Percentiles rank a stretch among this genome's conserved stretches.
phyloP scores from a whole-genome alignment of 1,140 invertebrate genomes.

The Pararge aegeria region DNA sequence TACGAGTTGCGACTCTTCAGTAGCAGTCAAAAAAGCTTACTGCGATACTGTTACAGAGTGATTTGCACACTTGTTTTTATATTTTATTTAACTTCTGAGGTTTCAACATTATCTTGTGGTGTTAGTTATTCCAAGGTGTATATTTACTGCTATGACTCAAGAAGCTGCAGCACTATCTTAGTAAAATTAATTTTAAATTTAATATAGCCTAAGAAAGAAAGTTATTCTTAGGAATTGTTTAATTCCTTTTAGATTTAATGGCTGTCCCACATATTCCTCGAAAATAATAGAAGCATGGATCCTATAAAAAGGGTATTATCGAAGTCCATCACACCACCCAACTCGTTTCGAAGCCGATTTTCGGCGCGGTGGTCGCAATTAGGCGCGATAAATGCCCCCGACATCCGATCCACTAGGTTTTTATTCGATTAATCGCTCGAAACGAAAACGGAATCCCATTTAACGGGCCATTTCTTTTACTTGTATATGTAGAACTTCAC shows the following conservation, averaged over 20 bases:
- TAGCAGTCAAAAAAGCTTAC: neutral
- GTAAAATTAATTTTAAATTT: too few species aligned
- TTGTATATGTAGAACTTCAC: conserved; percentile 60
- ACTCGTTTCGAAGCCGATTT: conserved; percentile 49
- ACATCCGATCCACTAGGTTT: conserved; percentile 61
- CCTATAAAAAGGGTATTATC: conserved; percentile 38
- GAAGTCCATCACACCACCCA: conserved; percentile 58
- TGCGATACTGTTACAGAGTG: neutral
- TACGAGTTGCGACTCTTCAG: conserved; percentile 26
- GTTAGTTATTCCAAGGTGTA: neutral
- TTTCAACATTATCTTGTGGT: neutral
- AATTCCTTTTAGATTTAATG: too few species aligned
- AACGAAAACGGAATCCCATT: conserved; percentile 64
- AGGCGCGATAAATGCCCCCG: conserved; percentile 70
- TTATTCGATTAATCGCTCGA: conserved; percentile 68
- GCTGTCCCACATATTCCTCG: neutral
- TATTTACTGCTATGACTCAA: too few species aligned
- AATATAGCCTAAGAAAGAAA: too few species aligned
- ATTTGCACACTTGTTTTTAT: neutral
- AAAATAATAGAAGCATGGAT: conserved; percentile 9
- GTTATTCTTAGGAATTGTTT: too few species aligned
- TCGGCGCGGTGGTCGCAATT: conserved; percentile 72
- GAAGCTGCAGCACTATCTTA: too few species aligned
- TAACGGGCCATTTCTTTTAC: conserved; percentile 61
- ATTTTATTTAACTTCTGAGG: neutral